phyloP scores from a whole-genome alignment of 2,888 invertebrate species.

The Diachrysia chrysitis region DNA sequence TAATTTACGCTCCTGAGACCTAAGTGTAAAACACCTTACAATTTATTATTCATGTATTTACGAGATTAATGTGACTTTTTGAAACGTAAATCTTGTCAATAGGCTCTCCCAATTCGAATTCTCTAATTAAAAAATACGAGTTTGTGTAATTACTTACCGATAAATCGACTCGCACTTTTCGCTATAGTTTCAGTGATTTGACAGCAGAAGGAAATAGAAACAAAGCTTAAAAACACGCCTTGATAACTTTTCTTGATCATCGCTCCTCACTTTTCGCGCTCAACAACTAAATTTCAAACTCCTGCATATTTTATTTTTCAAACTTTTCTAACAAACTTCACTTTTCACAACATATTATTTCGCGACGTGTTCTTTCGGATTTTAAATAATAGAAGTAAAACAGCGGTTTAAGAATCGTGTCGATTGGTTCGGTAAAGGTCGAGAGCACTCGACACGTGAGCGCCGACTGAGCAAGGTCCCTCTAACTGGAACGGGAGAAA shows the following conservation, averaged over 20 bases:
- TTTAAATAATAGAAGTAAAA: conserved; percentile 42
- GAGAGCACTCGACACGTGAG: conserved; percentile 78
- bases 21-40: conserved; percentile 51
- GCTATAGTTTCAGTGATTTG: conserved; percentile 86
- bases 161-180: conserved; percentile 85
- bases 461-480: conserved; percentile 75
- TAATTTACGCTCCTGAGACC: conserved; percentile 52
- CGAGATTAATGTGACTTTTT: conserved; percentile 49
- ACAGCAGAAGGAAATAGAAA: conserved; percentile 86
- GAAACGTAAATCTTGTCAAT: conserved; percentile 40
- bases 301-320: conserved; percentile 57
- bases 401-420: conserved; percentile 64
- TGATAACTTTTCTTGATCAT: conserved; percentile 86
- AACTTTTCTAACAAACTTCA: conserved; percentile 41
- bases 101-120: conserved; percentile 23
- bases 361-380: conserved; percentile 23
- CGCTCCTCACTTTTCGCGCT: conserved; percentile 64
- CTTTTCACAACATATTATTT: conserved; percentile 52
- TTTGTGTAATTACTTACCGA: conserved; percentile 72
- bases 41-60: conserved; percentile 55
- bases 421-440: conserved; percentile 73
- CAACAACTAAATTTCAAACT: conserved; percentile 55
- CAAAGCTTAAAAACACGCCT: conserved; percentile 84
- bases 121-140: conserved; percentile 20
- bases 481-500: conserved; percentile 67